Evolutionary conservation across 2,113 vertebrate species (phyloP), one percentile per base, ranked within the genome.

Genomic region (Vicugna pacos): DNA sequence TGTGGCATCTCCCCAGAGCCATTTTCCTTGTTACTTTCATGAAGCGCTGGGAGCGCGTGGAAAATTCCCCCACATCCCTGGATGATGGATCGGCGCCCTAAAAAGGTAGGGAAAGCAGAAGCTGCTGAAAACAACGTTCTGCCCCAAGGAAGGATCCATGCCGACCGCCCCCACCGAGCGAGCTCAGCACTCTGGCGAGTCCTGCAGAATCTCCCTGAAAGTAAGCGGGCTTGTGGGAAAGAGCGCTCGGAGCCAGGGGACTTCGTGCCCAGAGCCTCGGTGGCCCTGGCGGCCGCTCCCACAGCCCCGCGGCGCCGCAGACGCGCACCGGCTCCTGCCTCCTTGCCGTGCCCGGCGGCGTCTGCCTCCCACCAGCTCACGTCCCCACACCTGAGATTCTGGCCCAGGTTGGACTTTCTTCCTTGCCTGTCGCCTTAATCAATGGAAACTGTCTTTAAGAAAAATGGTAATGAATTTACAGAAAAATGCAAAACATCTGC

Each of bases 311-410:
- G 0, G 42, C 19, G 4, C 42, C 20, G 6, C 4, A 30, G 58
- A 48, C 42, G 8, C 20, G 2, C 28, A 1, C 11, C 4, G 11
- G 58, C 1, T 8, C 46, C 32, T 52, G 14, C 32, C 17, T 13
- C 22, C 19, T 6, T 13, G 1, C n/a, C 20, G 3, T 5, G 26
- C 24, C n/a, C 2, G 15, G 2, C 1, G 17, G 24, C 50, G 2
- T 19, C 32, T 8, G 24, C 50, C 30, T 4, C 10, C 35, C 5
- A 9, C 0, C 2, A 56, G 8, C 6, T 22, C 5, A 0, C 3
- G 15, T n/a, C 3, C 20, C 5, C 20, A 72, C 24, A 24, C 3
- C 10, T 3, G 52, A 32, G 19, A 15, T 46, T 56, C 84, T 32
- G 19, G 24, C 13, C 67, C 35, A 19, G 86, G 14, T 5, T n/a